Evolutionary conservation across 2,888 invertebrate species (phyloP).

Genomic region (Patella depressa): DNA sequence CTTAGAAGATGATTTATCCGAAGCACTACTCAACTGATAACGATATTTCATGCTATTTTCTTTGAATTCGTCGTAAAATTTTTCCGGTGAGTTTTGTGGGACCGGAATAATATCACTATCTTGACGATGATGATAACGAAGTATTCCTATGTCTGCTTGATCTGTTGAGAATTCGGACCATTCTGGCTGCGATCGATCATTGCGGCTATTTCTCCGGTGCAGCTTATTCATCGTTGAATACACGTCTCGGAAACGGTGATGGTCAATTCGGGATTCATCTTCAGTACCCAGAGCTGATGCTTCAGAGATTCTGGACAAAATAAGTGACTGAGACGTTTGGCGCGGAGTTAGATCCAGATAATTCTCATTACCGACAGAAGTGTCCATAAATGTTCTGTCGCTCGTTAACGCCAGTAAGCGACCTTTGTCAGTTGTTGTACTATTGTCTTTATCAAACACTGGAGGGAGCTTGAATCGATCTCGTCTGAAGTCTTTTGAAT

Average conservation of each 20-base stretch:
- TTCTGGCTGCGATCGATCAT: not conserved
- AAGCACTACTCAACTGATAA: no score
- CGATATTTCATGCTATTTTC: not conserved
- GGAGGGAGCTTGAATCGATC: not conserved
- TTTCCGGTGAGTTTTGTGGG: not conserved
- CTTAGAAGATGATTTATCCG: not conserved
- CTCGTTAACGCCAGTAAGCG: not conserved
- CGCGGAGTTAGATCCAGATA: not conserved
- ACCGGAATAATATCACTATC: constrained; percentile 1
- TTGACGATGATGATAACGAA: not conserved
- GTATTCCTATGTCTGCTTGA: not conserved
- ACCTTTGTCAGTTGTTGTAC: not conserved
- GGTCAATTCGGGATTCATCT: not conserved
- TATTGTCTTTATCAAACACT: not conserved
- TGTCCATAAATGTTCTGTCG: not conserved
- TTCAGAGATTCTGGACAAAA: not conserved
- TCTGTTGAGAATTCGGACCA: not conserved
- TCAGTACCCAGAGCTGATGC: not conserved
- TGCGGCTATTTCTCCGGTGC: not conserved
- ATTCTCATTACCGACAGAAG: not conserved
- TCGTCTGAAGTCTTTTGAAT: not conserved
- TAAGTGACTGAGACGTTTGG: not conserved
- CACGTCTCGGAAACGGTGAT: not conserved
- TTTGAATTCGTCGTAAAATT: not conserved
- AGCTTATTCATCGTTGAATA: not conserved